phyloP scores from a whole-genome alignment of 2,888 invertebrate species.

The Lasioglossum villosulum region DNA sequence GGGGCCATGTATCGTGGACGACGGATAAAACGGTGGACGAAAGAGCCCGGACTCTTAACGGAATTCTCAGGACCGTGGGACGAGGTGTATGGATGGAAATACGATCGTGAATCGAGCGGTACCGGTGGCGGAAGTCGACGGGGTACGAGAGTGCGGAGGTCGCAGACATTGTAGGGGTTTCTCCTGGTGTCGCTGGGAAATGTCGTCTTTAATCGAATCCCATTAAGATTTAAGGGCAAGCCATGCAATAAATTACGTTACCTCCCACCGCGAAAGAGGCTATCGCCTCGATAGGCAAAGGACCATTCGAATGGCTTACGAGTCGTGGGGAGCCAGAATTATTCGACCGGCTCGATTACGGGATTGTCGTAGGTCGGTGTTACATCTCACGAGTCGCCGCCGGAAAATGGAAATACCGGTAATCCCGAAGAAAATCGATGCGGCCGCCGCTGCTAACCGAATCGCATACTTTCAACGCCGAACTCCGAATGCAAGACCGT shows the following conservation, averaged over 20 bases:
- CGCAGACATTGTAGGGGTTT: slow-evolving; percentile 66
- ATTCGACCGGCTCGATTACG: slow-evolving; percentile 69
- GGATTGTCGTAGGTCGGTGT: slow-evolving; percentile 70
- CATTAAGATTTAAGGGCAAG: slow-evolving; percentile 79
- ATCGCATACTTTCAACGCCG: slow-evolving; percentile 50
- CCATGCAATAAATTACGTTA: slow-evolving; percentile 77
- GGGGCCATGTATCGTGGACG: slow-evolving; percentile 49
- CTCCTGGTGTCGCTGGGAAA: slow-evolving; percentile 72
- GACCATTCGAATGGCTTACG: slow-evolving; percentile 71
- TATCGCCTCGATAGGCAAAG: slow-evolving; percentile 77
- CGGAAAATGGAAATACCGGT: slow-evolving; percentile 61
- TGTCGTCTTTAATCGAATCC: slow-evolving; percentile 79
- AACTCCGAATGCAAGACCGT: neutral
- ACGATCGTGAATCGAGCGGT: slow-evolving; percentile 61
- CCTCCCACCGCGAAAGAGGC: slow-evolving; percentile 73
- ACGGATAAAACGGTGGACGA: slow-evolving; percentile 49
- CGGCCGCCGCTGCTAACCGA: slow-evolving; percentile 25
- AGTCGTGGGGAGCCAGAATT: slow-evolving; percentile 62
- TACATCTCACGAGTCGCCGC: slow-evolving; percentile 59
- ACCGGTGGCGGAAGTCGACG: slow-evolving; percentile 42
- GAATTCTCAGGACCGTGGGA: slow-evolving; percentile 51
- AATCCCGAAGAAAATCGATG: slow-evolving; percentile 62
- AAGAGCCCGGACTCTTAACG: slow-evolving; percentile 49
- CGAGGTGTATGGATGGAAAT: slow-evolving; percentile 68
- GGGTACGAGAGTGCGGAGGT: slow-evolving; percentile 55